Evolutionary conservation across 2,113 vertebrate genomes (phyloP), one percentile per base, ranked within the genome.

Genomic region (Gambusia holbrooki): DNA sequence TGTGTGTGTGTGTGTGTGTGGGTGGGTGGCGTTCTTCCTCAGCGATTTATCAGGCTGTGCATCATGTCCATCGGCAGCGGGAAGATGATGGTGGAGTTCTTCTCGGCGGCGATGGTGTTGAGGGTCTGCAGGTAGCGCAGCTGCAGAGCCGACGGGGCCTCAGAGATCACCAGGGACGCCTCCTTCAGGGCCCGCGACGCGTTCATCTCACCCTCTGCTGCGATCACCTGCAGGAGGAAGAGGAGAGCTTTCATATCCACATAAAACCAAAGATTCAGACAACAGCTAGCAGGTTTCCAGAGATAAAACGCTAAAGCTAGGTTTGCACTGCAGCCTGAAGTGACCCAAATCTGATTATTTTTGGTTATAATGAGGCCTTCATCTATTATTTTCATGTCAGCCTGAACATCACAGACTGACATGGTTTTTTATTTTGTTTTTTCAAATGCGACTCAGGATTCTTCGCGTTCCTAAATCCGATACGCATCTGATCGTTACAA

Each of bases 71-170:
- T 91, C 54, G 97, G 97, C 91, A 99, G 90, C 0, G 96, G 97
- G 93, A 99, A 99, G 86, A 98, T 85, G 40, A 98, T 97, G 62
- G 97, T 99, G 72, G 96, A 98, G 87, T 97, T 98, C 81, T 98
- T 97, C 86, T 97, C 96, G 0, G 96, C 95, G 0, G 96, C 96
- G 4, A 99, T 98, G 88, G 96, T 97, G 92, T 93, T 97, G 83
- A 97, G 93, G 22, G 96, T 97, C 95, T 98, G 96, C 45, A 99
- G 93, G 82, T 98, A 99, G 3, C 96, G 96, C 19, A 99, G 96
- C 94, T 99, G 97, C 37, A 99, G 95, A 33, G 95, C 97, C 0
- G 96, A 95, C 0, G 97, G 97, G 5, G 96, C 97, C 87, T 98
- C 97, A 0, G 96, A 94, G 69, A 99, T 97, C 62, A 98, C 96